A percentile compares a stretch with the other conserved stretches of the same genome.
Conservation (phyloP, 2,113 vertebrate genomes). For the Perca fluviatilis region DNA sequence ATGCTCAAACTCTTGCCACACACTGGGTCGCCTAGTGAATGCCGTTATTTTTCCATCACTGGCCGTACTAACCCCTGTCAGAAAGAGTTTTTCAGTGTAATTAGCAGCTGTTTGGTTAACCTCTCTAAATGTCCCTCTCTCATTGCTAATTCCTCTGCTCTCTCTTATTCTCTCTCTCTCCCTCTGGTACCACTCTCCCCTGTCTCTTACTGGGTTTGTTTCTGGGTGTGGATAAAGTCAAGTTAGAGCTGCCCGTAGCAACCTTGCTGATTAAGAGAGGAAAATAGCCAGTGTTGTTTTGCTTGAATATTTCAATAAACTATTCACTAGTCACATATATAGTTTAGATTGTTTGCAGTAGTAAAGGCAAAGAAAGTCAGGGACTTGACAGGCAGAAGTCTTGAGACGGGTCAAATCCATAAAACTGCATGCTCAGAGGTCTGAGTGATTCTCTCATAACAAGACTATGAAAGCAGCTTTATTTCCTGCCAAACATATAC, state of each 20-base stretch:
- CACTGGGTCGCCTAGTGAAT: constrained; percentile 51
- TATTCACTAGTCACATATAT: neutral
- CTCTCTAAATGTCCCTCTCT: constrained; percentile 43
- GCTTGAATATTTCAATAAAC: constrained; percentile 16
- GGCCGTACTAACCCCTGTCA: constrained; percentile 63
- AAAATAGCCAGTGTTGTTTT: constrained; percentile 22
- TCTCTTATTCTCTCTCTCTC: constrained; percentile 23
- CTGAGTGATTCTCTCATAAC: neutral
- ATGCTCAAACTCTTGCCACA: constrained; percentile 39
- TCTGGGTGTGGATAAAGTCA: constrained; percentile 59
- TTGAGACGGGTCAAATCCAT: neutral
- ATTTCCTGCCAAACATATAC: neutral
- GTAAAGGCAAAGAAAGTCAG: neutral
- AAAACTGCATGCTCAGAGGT: neutral
- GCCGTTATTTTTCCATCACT: constrained; percentile 67
- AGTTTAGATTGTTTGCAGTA: neutral
- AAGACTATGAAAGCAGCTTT: constrained; percentile 8
- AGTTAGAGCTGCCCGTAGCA: constrained; percentile 24
- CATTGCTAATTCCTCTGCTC: constrained; percentile 22
- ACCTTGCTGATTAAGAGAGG: constrained; percentile 22
- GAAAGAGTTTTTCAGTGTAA: constrained; percentile 62
- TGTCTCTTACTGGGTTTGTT: constrained; percentile 66
- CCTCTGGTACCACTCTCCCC: constrained; percentile 65
- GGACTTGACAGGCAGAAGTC: constrained; percentile 10
- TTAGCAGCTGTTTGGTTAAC: constrained; percentile 70